Evolutionary conservation across 2,113 vertebrate species (phyloP).

Genomic region (Chloebia gouldiae): DNA sequence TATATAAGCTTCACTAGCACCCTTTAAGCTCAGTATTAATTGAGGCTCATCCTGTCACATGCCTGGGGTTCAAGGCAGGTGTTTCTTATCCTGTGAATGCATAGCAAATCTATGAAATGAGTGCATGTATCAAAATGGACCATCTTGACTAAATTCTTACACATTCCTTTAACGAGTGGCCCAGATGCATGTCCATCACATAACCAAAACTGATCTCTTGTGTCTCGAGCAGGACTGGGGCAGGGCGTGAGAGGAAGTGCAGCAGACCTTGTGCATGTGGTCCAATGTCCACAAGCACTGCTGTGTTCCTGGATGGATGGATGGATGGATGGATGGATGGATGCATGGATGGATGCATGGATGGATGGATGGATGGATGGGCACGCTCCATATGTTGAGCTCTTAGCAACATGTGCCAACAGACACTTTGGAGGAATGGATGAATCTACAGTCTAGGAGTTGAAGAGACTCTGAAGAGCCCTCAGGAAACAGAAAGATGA

Average conservation of each 20-base stretch:
- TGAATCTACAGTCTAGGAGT: not conserved
- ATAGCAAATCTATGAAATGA: not conserved
- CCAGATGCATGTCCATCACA: not conserved
- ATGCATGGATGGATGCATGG: not conserved
- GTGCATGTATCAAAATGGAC: not conserved
- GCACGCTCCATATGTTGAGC: rapidly evolving
- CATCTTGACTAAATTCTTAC: not conserved
- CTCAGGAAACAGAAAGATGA: not conserved
- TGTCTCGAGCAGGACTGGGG: not conserved
- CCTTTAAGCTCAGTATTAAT: not conserved
- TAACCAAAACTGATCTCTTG: not conserved
- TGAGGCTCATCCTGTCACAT: not conserved
- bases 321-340: not conserved
- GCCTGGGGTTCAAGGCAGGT: not conserved
- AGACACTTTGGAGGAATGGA: not conserved
- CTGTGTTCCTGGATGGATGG: not conserved
- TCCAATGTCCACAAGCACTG: not conserved
- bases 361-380: not conserved
- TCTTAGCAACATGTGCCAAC: not conserved
- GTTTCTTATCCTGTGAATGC: not conserved
- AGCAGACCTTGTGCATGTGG: not conserved
- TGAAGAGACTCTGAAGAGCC: not conserved
- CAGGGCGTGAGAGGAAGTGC: not conserved
- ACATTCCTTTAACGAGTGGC: not conserved
- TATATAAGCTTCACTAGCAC: not conserved